Conservation (phyloP, 1,140 invertebrate genomes). For the Harlomillsia oculata region DNA sequence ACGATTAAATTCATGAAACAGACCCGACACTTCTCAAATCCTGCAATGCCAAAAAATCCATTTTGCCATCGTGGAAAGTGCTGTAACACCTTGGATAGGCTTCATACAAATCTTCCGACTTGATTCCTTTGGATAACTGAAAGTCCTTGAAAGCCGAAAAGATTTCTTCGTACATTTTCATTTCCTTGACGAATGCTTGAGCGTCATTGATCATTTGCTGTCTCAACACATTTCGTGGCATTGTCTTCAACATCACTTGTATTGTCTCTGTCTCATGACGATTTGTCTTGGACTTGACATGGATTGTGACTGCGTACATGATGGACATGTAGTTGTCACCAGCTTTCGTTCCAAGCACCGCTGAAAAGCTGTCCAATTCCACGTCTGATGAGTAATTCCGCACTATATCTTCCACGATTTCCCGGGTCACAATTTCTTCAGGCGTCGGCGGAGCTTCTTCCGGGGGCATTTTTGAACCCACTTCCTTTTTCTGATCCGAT, state of each 20-base stretch:
- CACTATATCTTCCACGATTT: constrained; percentile 23
- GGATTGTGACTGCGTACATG: constrained; percentile 39
- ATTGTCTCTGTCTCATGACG: constrained; percentile 4
- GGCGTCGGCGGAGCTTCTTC: constrained; percentile 11
- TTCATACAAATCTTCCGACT: constrained; percentile 7
- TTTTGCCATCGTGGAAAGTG: background rate
- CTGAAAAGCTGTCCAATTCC: constrained; percentile 37
- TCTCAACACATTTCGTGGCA: constrained; percentile 21
- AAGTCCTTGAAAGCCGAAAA: constrained; percentile 13
- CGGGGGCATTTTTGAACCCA: background rate
- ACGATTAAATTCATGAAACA: background rate
- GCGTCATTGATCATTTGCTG: constrained; percentile 21
- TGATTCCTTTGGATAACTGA: constrained; percentile 13
- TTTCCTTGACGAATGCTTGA: constrained; percentile 24
- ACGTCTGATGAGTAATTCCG: constrained; percentile 29
- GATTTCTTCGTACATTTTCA: constrained; percentile 19
- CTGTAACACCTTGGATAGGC: constrained; percentile 16
- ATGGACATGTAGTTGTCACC: constrained; percentile 47
- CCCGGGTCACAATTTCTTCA: constrained; percentile 26
- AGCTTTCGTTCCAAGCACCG: constrained; percentile 40
- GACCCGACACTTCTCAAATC: constrained; percentile 16
- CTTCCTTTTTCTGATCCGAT: background rate
- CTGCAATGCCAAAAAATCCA: constrained; percentile 20
- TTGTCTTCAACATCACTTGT: constrained; percentile 23
- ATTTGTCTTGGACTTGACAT: constrained; percentile 13